Evolutionary conservation across 2,113 vertebrate genomes (phyloP).

Genomic region (Dermatemys mawii): DNA sequence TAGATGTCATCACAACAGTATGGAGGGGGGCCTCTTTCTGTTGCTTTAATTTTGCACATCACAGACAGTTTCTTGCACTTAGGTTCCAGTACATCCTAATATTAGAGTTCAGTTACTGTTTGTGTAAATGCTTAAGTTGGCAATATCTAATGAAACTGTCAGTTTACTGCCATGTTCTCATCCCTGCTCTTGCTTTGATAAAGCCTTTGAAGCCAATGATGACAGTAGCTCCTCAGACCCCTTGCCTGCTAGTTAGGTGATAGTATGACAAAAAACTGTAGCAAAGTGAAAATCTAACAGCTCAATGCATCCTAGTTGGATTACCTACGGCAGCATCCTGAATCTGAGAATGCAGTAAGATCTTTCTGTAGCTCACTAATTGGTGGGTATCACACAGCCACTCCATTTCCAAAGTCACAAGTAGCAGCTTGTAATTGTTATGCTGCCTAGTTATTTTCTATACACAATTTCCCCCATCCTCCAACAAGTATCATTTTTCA

Average conservation of each 20-base stretch:
- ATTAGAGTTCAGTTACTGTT: neutral
- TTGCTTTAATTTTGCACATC: neutral
- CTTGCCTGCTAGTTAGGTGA: neutral
- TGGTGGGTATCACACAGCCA: neutral
- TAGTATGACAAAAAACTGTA: neutral
- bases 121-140: neutral
- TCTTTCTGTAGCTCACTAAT: neutral
- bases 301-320: neutral
- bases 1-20: neutral
- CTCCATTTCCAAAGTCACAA: neutral
- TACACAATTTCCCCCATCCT: neutral
- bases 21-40: fast-evolving
- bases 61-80: neutral
- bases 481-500: neutral
- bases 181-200: neutral
- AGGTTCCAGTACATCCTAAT: neutral
- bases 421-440: neutral
- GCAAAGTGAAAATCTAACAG: neutral
- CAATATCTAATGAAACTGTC: neutral
- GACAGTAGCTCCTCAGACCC: neutral
- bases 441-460: neutral
- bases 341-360: neutral
- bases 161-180: fast-evolving
- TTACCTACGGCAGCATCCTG: too few relatives aligned
- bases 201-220: neutral